Percentiles rank a stretch among this genome's conserved stretches.
phyloP scores from a whole-genome alignment of 1,140 invertebrate species.

The Euschistus heros region DNA sequence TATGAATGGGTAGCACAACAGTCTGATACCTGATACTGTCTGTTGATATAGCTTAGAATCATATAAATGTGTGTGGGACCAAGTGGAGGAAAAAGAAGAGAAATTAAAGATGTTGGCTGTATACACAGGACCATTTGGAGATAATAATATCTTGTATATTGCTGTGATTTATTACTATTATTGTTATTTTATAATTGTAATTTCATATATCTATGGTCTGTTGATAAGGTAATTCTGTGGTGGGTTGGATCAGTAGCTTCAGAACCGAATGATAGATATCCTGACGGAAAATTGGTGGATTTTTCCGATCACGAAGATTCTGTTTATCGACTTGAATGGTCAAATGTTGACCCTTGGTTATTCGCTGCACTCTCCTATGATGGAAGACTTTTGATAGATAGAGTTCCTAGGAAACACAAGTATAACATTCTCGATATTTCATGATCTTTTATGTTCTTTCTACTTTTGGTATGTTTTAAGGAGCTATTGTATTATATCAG shows the following conservation, averaged over 20 bases:
- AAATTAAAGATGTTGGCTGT: too few relatives aligned
- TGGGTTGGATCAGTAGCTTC: conserved; percentile 20
- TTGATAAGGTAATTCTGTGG: conserved; percentile 9
- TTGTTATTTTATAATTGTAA: too few relatives aligned
- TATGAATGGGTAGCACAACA: too few relatives aligned
- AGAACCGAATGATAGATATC: conserved; percentile 39
- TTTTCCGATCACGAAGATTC: conserved; percentile 98
- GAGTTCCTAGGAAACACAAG: conserved; percentile 85
- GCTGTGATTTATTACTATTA: too few relatives aligned
- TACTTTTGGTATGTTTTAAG: too few relatives aligned
- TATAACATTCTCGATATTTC: conserved; percentile 60
- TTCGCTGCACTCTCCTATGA: conserved; percentile 97
- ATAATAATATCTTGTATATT: too few relatives aligned
- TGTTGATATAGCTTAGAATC: too few relatives aligned
- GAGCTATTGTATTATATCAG: too few relatives aligned
- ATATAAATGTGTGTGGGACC: too few relatives aligned
- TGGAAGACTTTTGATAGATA: conserved; percentile 82
- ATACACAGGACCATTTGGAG: too few relatives aligned
- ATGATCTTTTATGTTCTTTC: background rate
- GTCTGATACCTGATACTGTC: too few relatives aligned
- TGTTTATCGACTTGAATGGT: conserved; percentile 95
- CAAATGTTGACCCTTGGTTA: conserved; percentile 91
- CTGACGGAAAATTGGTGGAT: conserved; percentile 73
- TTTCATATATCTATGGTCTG: background rate
- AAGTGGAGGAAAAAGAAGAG: too few relatives aligned